phyloP scores from a whole-genome alignment of 2,113 vertebrate genomes.

The Brienomyrus brachyistius region DNA sequence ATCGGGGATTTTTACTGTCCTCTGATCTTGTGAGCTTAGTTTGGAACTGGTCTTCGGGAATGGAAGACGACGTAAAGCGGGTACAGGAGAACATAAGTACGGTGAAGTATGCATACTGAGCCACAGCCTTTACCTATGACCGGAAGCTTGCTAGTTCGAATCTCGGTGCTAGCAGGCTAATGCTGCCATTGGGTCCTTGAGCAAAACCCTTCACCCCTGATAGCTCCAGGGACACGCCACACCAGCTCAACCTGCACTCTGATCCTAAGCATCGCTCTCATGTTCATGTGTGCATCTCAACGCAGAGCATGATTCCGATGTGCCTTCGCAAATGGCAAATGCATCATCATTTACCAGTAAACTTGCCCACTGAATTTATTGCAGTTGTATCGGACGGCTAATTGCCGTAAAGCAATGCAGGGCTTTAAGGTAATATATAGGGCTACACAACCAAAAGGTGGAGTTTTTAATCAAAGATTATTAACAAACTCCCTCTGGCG shows the following conservation, averaged over 20 bases:
- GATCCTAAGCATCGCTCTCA: not conserved
- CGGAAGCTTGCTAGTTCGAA: not conserved
- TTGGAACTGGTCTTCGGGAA: too few relatives aligned
- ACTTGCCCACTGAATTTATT: not conserved
- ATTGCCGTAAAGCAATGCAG: not conserved
- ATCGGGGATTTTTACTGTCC: too few relatives aligned
- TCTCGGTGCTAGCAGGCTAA: not conserved
- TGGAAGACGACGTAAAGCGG: too few relatives aligned
- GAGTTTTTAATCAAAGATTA: slow-evolving; percentile 20
- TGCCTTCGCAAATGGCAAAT: not conserved
- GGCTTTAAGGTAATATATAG: slow-evolving; percentile 4
- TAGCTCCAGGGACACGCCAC: not conserved
- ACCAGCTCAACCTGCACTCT: not conserved
- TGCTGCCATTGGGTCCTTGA: not conserved
- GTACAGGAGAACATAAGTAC: too few relatives aligned
- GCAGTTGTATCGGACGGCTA: not conserved
- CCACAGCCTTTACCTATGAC: not conserved
- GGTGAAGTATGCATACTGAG: too few relatives aligned
- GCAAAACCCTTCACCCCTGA: not conserved
- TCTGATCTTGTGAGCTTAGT: too few relatives aligned
- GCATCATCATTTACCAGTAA: not conserved
- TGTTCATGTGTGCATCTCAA: not conserved
- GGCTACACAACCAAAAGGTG: not conserved
- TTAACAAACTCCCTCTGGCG: not conserved
- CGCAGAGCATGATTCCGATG: not conserved